A percentile compares a stretch with the other conserved stretches of the same genome.
Conservation (phyloP, 2,888 invertebrate species). For the Melipona bicolor region DNA sequence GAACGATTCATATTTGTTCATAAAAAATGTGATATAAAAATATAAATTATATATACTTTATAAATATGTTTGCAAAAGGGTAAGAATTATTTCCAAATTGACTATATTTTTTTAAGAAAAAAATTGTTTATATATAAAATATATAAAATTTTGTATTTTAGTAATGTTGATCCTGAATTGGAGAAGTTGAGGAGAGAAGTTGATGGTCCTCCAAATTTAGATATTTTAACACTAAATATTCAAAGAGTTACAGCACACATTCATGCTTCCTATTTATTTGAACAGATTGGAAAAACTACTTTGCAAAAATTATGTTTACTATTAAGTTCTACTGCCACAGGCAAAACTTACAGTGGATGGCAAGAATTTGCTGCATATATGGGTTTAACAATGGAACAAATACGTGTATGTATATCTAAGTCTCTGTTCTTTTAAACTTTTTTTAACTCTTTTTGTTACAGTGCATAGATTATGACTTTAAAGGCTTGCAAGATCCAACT, state of each 20-base stretch:
- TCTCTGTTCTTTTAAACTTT: neutral
- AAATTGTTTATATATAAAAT: neutral
- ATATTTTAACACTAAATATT: slow-evolving; percentile 65
- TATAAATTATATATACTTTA: neutral
- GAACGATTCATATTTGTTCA: neutral
- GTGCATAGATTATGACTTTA: slow-evolving; percentile 85
- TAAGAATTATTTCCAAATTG: slow-evolving; percentile 10
- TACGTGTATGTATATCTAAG: slow-evolving; percentile 69
- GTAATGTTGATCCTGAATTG: slow-evolving; percentile 73
- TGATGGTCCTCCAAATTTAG: slow-evolving; percentile 72
- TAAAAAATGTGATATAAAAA: neutral
- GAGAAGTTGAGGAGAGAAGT: slow-evolving; percentile 76
- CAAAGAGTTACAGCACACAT: slow-evolving; percentile 69
- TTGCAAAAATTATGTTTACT: slow-evolving; percentile 76
- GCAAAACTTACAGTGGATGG: slow-evolving; percentile 78
- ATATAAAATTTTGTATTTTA: slow-evolving; percentile 41
- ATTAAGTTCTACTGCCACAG: slow-evolving; percentile 76
- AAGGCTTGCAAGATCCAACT: slow-evolving; percentile 85
- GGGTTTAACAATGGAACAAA: slow-evolving; percentile 78
- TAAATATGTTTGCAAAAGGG: slow-evolving; percentile 58
- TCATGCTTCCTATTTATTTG: slow-evolving; percentile 78
- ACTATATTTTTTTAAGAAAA: neutral
- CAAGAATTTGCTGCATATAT: slow-evolving; percentile 78
- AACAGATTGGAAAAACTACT: slow-evolving; percentile 68
- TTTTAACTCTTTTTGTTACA: slow-evolving; percentile 34